Conservation (phyloP, 53 echinoderm and acorn worm genomes). For the Paelopatides confundens region DNA sequence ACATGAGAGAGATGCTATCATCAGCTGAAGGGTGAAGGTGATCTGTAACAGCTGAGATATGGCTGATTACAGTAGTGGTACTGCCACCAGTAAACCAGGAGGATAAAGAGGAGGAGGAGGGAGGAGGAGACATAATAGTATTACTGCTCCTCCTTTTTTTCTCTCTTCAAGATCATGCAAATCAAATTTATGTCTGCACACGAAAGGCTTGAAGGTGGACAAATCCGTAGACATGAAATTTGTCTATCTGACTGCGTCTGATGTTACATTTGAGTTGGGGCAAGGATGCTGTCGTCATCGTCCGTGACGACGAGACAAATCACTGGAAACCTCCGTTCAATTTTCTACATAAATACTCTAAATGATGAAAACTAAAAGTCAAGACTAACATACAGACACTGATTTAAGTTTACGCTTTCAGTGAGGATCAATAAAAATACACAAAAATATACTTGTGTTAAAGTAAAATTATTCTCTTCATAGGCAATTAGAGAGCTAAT, state of each 20-base stretch:
- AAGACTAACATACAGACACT: too few relatives aligned
- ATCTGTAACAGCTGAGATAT: constrained; percentile 19
- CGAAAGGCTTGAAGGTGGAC: neutral
- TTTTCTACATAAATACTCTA: too few relatives aligned
- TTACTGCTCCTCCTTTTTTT: neutral
- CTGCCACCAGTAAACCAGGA: neutral
- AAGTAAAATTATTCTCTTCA: too few relatives aligned
- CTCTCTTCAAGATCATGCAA: neutral
- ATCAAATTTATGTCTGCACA: constrained; percentile 3
- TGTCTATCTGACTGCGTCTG: constrained; percentile 3
- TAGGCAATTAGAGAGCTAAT: too few relatives aligned
- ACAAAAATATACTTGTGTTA: too few relatives aligned
- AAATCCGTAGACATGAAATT: neutral
- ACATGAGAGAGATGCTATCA: neutral
- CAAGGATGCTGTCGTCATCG: neutral
- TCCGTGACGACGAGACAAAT: neutral
- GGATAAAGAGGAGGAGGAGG: neutral
- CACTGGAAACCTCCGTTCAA: neutral
- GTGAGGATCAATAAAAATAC: too few relatives aligned
- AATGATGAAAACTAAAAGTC: too few relatives aligned
- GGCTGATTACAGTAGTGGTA: neutral
- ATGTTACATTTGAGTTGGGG: neutral
- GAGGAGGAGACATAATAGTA: too few relatives aligned
- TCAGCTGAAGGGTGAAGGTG: constrained; percentile 1
- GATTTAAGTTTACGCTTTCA: too few relatives aligned